A percentile compares a stretch with the other conserved stretches of the same genome.
These are phyloP conservation scores for Pandemis corylana DNA, from an alignment of 2,888 invertebrate genomes.

Conservation along the genomic window DNA sequence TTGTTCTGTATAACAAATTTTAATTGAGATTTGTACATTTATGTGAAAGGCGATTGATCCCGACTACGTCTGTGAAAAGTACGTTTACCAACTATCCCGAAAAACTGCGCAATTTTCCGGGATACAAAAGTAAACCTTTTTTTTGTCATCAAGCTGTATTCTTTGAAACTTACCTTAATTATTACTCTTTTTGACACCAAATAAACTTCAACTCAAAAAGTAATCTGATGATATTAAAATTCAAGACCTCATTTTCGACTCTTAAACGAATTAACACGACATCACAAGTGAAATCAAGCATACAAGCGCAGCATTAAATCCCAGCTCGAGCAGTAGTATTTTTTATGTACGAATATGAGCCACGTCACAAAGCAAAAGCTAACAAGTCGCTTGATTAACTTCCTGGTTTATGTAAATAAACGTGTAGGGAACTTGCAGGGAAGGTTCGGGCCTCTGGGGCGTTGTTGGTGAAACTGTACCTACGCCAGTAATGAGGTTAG, in stretches of 20 bases:
- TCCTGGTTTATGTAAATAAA: slow-evolving; percentile 66
- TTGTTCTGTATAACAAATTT: too few relatives aligned
- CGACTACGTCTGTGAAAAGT: too few relatives aligned
- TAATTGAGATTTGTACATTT: too few relatives aligned
- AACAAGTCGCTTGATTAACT: slow-evolving; percentile 63
- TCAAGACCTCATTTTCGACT: slow-evolving; percentile 8
- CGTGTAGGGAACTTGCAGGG: slow-evolving; percentile 49
- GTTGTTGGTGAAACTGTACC: slow-evolving; percentile 69
- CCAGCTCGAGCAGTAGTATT: slow-evolving; percentile 23
- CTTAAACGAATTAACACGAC: slow-evolving; percentile 20
- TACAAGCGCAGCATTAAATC: slow-evolving; percentile 35
- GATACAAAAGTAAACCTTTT: too few relatives aligned
- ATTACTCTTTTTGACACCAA: too few relatives aligned
- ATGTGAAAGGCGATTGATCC: too few relatives aligned
- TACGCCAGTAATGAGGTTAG: slow-evolving; percentile 61
- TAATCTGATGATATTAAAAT: too few relatives aligned
- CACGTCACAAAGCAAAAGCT: slow-evolving; percentile 44
- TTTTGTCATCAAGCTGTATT: too few relatives aligned
- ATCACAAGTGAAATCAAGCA: slow-evolving; percentile 25
- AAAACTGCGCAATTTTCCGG: too few relatives aligned
- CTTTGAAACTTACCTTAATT: too few relatives aligned
- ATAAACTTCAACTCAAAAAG: too few relatives aligned
- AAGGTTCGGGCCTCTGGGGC: slow-evolving; percentile 59
- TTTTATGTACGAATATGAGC: slow-evolving; percentile 33
- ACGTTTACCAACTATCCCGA: too few relatives aligned